Percentiles rank a stretch among this genome's conserved stretches.
phyloP scores from a whole-genome alignment of 2,113 vertebrate genomes.

The Hypomesus transpacificus region DNA sequence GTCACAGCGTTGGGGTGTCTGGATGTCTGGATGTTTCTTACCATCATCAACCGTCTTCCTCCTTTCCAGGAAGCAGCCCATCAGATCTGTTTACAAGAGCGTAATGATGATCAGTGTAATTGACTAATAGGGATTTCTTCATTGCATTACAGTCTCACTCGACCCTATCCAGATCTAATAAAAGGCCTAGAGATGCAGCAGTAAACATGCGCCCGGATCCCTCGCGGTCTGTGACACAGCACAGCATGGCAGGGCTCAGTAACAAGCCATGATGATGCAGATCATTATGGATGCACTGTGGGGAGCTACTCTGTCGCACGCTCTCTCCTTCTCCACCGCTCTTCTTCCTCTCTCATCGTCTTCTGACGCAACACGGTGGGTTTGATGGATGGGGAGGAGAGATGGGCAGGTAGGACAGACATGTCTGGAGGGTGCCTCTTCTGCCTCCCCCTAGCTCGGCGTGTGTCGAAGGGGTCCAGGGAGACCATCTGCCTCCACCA shows the following conservation, averaged over 20 bases:
- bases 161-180: slow-evolving; percentile 35
- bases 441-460: background rate
- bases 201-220: slow-evolving; percentile 5
- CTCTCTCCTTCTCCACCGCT: too few species aligned
- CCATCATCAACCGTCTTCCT: slow-evolving; percentile 16
- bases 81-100: slow-evolving; percentile 46
- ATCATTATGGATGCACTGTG: slow-evolving; percentile 35
- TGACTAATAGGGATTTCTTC: slow-evolving; percentile 50
- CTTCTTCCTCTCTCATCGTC: too few species aligned
- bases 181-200: too few species aligned
- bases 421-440: background rate
- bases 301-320: too few species aligned
- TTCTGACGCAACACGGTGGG: too few species aligned
- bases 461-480: background rate
- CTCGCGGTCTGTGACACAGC: slow-evolving; percentile 44
- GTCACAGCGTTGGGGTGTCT: background rate
- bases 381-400: background rate
- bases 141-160: slow-evolving; percentile 53
- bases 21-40: background rate
- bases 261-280: slow-evolving; percentile 37
- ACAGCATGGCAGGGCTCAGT: slow-evolving; percentile 27
- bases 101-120: slow-evolving; percentile 49
- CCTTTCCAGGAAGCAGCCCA: slow-evolving; percentile 23
- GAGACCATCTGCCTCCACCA: background rate
- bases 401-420: background rate